Conservation (phyloP, 2,888 invertebrate species). For the Pristionchus japonicus region DNA sequence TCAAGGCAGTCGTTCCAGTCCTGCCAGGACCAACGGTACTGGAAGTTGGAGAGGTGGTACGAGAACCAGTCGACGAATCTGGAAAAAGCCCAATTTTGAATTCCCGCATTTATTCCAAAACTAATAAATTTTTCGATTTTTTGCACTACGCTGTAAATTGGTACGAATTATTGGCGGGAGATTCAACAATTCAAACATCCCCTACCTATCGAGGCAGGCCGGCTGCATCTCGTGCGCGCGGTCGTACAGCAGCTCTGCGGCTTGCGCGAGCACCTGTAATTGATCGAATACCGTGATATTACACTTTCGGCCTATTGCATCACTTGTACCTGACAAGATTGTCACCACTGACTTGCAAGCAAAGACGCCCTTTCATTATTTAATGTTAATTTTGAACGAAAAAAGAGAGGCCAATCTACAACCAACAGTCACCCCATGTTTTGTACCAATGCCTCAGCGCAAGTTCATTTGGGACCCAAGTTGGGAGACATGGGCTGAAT, state of each 20-base stretch:
- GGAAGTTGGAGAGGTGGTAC: slow-evolving; percentile 98
- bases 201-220: slow-evolving; percentile 90
- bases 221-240: slow-evolving; percentile 97
- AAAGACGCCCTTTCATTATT: no score
- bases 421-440: no score
- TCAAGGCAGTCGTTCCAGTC: slow-evolving; percentile 77
- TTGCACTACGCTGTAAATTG: background rate
- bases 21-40: slow-evolving; percentile 97
- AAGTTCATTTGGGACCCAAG: no score
- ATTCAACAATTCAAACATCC: background rate
- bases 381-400: no score
- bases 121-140: background rate
- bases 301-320: no score
- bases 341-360: no score
- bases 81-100: slow-evolving; percentile 66
- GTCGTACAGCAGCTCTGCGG: slow-evolving; percentile 95
- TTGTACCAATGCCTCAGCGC: no score
- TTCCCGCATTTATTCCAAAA: background rate
- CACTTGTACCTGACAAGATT: no score
- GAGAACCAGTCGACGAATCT: slow-evolving; percentile 97
- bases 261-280: slow-evolving; percentile 85
- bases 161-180: background rate
- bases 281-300: no score
- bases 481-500: no score
- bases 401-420: no score